These are phyloP conservation scores for Thaumetopoea pityocampa DNA, from an alignment of 1,140 invertebrate genomes.

Conservation along the genomic window DNA sequence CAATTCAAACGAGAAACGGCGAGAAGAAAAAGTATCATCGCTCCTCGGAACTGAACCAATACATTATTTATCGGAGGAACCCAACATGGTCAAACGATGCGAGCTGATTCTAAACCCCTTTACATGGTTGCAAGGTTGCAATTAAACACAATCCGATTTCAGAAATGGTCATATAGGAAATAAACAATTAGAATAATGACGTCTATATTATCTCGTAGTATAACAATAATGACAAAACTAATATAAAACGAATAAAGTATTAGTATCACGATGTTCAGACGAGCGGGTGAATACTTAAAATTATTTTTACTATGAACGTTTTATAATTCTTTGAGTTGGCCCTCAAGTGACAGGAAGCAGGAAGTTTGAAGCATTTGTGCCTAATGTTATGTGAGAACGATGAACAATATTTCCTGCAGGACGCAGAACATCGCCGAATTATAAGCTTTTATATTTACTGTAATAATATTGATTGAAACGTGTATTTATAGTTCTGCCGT, in stretches of 20 bases:
- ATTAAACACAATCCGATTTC: slow-evolving; percentile 27
- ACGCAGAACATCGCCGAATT: slow-evolving; percentile 34
- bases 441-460: slow-evolving; percentile 42
- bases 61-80: slow-evolving; percentile 41
- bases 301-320: slow-evolving; percentile 1
- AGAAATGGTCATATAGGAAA: slow-evolving; percentile 36
- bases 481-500: slow-evolving; percentile 49
- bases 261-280: too few species aligned
- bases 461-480: slow-evolving; percentile 59
- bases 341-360: slow-evolving; percentile 20
- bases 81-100: slow-evolving; percentile 37
- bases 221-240: slow-evolving; percentile 7
- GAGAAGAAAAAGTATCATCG: slow-evolving; percentile 33
- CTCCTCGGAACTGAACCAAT: slow-evolving; percentile 27
- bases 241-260: slow-evolving; percentile 8
- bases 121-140: slow-evolving; percentile 29
- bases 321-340: slow-evolving; percentile 14
- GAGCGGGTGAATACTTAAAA: too few species aligned
- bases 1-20: slow-evolving; percentile 25
- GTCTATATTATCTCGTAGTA: slow-evolving; percentile 5
- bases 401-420: slow-evolving; percentile 6
- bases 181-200: slow-evolving; percentile 13
- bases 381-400: slow-evolving; percentile 8
- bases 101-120: slow-evolving; percentile 29
- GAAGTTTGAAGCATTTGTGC: slow-evolving; percentile 16